Percentiles rank a stretch among this genome's conserved stretches.
phyloP scores from a whole-genome alignment of 2,888 invertebrate genomes.

The Gastrophysa polygoni region DNA sequence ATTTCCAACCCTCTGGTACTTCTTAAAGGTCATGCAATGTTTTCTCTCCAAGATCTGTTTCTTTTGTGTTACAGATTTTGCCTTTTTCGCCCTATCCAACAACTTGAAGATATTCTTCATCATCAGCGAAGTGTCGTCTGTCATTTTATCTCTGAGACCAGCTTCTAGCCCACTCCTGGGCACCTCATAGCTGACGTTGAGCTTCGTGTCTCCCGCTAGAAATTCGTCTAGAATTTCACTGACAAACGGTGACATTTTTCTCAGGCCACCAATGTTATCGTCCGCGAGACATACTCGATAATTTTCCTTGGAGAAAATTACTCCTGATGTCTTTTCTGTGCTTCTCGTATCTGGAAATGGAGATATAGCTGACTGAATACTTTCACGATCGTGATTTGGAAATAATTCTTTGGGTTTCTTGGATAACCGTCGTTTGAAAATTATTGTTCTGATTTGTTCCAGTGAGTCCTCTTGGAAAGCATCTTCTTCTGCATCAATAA shows the following conservation, averaged over 20 bases:
- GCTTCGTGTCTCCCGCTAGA: slow-evolving; percentile 58
- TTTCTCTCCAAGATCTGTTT: slow-evolving; percentile 55
- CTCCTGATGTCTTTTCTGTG: neutral
- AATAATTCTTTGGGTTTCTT: slow-evolving; percentile 8
- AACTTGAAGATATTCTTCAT: slow-evolving; percentile 21
- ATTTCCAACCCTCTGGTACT: too few species aligned
- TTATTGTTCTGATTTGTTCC: slow-evolving; percentile 41
- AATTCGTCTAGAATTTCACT: slow-evolving; percentile 61
- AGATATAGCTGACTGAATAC: neutral
- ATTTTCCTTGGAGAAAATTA: slow-evolving; percentile 20
- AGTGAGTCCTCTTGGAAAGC: slow-evolving; percentile 29
- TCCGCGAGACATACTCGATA: slow-evolving; percentile 18
- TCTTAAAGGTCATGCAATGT: slow-evolving; percentile 25
- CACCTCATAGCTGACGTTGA: slow-evolving; percentile 56
- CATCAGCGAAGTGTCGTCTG: slow-evolving; percentile 21
- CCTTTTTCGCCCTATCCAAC: slow-evolving; percentile 44
- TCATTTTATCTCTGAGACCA: slow-evolving; percentile 36
- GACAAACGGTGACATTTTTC: slow-evolving; percentile 56
- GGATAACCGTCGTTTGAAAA: slow-evolving; percentile 30
- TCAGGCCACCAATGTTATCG: slow-evolving; percentile 9
- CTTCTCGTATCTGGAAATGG: neutral
- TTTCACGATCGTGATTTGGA: neutral
- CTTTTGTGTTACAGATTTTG: slow-evolving; percentile 63
- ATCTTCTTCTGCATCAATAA: slow-evolving; percentile 16
- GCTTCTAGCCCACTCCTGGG: slow-evolving; percentile 53